Evolutionary conservation across 1,140 invertebrate species (phyloP).

Genomic region (Maconellicoccus hirsutus): DNA sequence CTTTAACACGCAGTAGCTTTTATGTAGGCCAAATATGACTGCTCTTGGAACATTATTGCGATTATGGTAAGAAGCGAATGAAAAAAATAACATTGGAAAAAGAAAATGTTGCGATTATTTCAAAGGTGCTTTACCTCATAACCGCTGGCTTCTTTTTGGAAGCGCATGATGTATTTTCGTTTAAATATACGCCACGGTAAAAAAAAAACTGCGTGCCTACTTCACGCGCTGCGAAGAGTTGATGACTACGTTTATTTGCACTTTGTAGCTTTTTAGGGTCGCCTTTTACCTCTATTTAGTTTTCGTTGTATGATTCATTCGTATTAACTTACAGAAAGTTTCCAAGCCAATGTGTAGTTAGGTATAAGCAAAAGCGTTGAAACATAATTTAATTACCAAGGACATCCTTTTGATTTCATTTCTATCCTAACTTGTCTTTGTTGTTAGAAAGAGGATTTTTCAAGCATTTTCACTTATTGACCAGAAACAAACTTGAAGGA

Average conservation of each 20-base stretch:
- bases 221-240: background rate
- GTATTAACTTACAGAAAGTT: too few species aligned
- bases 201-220: background rate
- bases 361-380: too few species aligned
- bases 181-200: background rate
- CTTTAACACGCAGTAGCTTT: background rate
- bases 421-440: too few species aligned
- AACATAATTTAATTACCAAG: too few species aligned
- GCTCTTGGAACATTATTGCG: background rate
- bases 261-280: background rate
- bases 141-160: background rate
- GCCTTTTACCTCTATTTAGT: too few species aligned
- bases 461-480: too few species aligned
- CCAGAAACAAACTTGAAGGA: too few species aligned
- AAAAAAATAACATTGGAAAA: background rate
- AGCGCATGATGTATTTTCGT: background rate
- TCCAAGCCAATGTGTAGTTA: too few species aligned
- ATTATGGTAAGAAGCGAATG: background rate
- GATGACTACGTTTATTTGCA: background rate
- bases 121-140: background rate
- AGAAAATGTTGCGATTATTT: constrained; percentile 1
- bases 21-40: background rate
- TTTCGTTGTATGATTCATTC: too few species aligned
- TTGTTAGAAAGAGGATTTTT: too few species aligned
- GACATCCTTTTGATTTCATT: too few species aligned